Conservation (phyloP, 2,797 vertebrate genomes). For the Pachyuromys duprasi region DNA sequence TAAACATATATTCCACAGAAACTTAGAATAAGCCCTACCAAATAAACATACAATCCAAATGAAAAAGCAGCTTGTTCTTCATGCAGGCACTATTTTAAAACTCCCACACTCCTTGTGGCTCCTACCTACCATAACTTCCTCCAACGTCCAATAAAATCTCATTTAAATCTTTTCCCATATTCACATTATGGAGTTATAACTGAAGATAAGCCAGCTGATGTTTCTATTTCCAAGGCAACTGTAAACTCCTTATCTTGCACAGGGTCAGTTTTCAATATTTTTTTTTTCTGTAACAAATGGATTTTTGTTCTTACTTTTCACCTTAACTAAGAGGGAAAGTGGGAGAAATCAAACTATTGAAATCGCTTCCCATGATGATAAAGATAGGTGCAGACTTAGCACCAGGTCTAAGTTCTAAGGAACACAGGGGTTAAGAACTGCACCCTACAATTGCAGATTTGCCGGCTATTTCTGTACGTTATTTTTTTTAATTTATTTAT, state of each 20-base stretch:
- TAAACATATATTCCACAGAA: neutral
- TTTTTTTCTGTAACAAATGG: neutral
- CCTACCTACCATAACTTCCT: neutral
- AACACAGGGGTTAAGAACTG: neutral
- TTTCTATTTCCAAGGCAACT: constrained; percentile 42
- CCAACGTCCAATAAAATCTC: neutral
- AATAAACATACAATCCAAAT: neutral
- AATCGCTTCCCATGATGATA: constrained; percentile 40
- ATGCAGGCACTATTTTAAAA: neutral
- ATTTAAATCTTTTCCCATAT: neutral
- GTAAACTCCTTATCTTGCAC: neutral
- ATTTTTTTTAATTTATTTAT: too few relatives aligned
- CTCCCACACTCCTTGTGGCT: neutral
- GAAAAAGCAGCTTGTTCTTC: neutral
- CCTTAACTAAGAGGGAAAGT: constrained; percentile 19
- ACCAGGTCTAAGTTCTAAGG: neutral
- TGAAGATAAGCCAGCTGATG: neutral
- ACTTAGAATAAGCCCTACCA: neutral
- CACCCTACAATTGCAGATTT: neutral
- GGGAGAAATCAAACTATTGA: constrained; percentile 67
- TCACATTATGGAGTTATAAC: neutral
- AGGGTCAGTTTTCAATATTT: constrained; percentile 8
- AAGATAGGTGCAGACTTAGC: neutral
- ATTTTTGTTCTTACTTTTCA: neutral
- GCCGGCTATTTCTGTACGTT: neutral